Conservation (phyloP, 2,113 vertebrate genomes). For the Benitochromis conjunctus region DNA sequence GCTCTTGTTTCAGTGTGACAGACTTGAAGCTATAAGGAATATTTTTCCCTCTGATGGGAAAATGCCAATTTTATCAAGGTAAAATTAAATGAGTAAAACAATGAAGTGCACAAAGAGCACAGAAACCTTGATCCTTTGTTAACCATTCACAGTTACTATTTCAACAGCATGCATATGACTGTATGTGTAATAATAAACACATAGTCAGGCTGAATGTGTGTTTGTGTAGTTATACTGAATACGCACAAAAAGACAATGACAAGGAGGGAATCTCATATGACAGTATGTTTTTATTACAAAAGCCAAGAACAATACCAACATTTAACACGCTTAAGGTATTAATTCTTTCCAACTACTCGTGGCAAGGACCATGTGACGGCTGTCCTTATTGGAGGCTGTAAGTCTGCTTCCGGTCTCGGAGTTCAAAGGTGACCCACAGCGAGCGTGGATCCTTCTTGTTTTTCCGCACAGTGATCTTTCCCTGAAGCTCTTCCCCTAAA, state of each 20-base stretch:
- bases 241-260: not conserved
- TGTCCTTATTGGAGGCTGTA: slow-evolving; percentile 80
- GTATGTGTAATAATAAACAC: not conserved
- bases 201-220: not conserved
- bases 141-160: not conserved
- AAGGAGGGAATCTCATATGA: not conserved
- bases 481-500: slow-evolving; percentile 83
- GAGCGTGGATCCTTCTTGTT: slow-evolving; percentile 92
- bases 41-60: not conserved
- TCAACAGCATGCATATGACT: not conserved
- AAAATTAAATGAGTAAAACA: not conserved
- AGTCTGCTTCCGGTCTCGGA: slow-evolving; percentile 77
- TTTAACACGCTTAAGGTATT: not conserved
- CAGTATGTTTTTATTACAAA: slow-evolving; percentile 17
- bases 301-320: not conserved
- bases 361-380: not conserved
- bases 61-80: not conserved
- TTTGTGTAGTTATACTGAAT: not conserved
- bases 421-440: slow-evolving; percentile 79
- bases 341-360: not conserved
- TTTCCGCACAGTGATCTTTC: slow-evolving; percentile 82
- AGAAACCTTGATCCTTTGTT: not conserved
- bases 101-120: not conserved
- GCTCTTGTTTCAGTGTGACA: not conserved
- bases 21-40: not conserved